These are phyloP conservation scores for Hirtodrosophila alboralis DNA, from an alignment of 2,888 invertebrate genomes.

Conservation along the genomic window DNA sequence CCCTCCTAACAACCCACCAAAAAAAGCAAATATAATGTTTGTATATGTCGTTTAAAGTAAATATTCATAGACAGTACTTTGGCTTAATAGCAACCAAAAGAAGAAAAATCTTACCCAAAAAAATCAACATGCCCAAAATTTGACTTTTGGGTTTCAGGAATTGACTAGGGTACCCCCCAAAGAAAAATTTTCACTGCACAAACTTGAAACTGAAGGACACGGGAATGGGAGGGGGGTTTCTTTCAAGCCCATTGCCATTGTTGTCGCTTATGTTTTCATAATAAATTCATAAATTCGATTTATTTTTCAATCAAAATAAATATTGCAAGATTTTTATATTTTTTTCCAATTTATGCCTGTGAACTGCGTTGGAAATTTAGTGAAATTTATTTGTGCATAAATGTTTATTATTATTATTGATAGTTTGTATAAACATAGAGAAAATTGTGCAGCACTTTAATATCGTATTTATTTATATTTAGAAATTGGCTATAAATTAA, in stretches of 20 bases:
- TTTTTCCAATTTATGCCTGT: conserved; percentile 6
- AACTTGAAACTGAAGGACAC: conserved; percentile 23
- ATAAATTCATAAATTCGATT: conserved; percentile 82
- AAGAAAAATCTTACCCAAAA: conserved; percentile 10
- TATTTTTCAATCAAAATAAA: conserved; percentile 82
- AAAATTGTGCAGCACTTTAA: too few species aligned
- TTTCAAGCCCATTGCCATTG: conserved; percentile 59
- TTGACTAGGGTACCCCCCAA: too few species aligned
- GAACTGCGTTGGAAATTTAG: conserved; percentile 39
- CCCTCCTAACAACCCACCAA: too few species aligned
- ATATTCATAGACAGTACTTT: conserved; percentile 72
- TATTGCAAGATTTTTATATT: conserved; percentile 37
- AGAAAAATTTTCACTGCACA: conserved; percentile 33
- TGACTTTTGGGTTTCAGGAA: too few species aligned
- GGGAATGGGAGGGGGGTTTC: conserved; percentile 2
- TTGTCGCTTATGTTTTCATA: conserved; percentile 75
- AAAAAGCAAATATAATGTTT: conserved; percentile 37
- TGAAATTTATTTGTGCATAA: too few species aligned
- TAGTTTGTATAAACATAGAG: too few species aligned
- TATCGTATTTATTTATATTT: too few species aligned
- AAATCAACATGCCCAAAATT: conserved; percentile 58
- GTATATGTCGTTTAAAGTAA: conserved; percentile 65
- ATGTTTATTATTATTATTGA: too few species aligned
- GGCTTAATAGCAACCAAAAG: conserved; percentile 32
- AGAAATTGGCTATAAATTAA: too few species aligned